phyloP scores from a whole-genome alignment of 2,797 vertebrate genomes.

The Epinephelus awoara region DNA sequence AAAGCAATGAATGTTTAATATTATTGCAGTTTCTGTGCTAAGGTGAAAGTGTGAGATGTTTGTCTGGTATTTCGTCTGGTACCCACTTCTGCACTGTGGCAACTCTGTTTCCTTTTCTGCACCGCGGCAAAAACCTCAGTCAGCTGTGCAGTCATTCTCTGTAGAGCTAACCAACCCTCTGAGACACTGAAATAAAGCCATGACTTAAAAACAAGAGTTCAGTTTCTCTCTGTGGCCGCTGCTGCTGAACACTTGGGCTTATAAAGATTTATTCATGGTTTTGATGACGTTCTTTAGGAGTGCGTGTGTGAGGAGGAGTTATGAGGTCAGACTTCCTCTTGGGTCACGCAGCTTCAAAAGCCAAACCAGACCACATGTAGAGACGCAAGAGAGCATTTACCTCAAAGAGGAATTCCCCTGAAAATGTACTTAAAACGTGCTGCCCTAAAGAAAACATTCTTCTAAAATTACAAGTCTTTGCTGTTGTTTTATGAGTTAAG shows the following conservation, averaged over 20 bases:
- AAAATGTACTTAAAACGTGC: slow-evolving; percentile 5
- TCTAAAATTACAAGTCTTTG: slow-evolving; percentile 5
- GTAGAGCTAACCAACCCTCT: slow-evolving; percentile 11
- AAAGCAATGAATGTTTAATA: slow-evolving; percentile 56
- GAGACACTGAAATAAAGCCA: slow-evolving; percentile 43
- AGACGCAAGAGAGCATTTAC: slow-evolving; percentile 29
- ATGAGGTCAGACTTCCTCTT: slow-evolving; percentile 32
- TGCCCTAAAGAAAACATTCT: slow-evolving; percentile 6
- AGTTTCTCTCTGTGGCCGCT: neutral
- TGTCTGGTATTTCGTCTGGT: slow-evolving; percentile 19
- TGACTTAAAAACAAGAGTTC: slow-evolving; percentile 22
- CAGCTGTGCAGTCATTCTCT: neutral
- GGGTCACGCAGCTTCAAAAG: slow-evolving; percentile 31
- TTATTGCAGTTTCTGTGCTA: slow-evolving; percentile 16
- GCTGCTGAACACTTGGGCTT: slow-evolving; percentile 2
- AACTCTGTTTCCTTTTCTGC: slow-evolving; percentile 34
- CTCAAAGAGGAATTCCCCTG: slow-evolving; percentile 11
- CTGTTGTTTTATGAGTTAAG: neutral
- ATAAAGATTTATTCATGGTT: slow-evolving; percentile 21
- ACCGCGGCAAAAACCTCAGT: slow-evolving; percentile 20
- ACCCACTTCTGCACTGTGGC: slow-evolving; percentile 20
- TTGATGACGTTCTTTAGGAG: slow-evolving; percentile 17
- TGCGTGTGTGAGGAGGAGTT: neutral
- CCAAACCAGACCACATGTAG: slow-evolving; percentile 32
- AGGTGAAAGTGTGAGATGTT: slow-evolving; percentile 27